Percentiles rank a stretch among this genome's conserved stretches.
Conservation (phyloP, 1,140 invertebrate genomes). For the Plutomurus gul region DNA sequence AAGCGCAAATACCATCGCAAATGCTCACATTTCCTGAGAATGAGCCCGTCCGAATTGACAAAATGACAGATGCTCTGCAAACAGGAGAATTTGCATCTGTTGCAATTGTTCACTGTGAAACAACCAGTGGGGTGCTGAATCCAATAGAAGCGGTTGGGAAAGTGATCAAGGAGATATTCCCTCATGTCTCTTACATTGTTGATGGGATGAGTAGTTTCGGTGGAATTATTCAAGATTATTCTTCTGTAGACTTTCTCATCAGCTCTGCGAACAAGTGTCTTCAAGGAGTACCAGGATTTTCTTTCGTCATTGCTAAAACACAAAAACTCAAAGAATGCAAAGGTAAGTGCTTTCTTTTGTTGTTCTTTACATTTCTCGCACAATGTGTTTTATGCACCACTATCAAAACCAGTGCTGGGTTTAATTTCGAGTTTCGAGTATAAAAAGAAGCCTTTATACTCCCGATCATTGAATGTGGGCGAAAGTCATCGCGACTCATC, state of each 20-base stretch:
- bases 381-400: neutral
- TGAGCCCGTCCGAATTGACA: constrained; percentile 54
- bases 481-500: too few species aligned
- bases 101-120: constrained; percentile 62
- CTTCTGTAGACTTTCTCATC: constrained; percentile 59
- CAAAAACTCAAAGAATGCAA: constrained; percentile 57
- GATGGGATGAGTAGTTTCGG: constrained; percentile 66
- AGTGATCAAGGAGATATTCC: constrained; percentile 56
- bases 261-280: constrained; percentile 64
- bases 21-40: constrained; percentile 59
- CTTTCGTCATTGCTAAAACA: constrained; percentile 59
- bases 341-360: constrained; percentile 56
- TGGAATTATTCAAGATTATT: constrained; percentile 59
- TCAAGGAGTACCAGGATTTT: constrained; percentile 63
- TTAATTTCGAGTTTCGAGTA: too few species aligned
- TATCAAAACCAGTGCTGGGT: neutral
- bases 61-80: constrained; percentile 54
- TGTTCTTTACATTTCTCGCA: neutral
- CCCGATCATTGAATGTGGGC: too few species aligned
- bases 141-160: constrained; percentile 59
- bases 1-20: constrained; percentile 55
- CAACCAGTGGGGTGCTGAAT: constrained; percentile 62
- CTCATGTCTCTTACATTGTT: constrained; percentile 59
- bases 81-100: constrained; percentile 56
- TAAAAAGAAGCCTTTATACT: too few species aligned